Conservation (phyloP, 53 echinoderm and acorn worm species). For the Glandiceps talaboti region DNA sequence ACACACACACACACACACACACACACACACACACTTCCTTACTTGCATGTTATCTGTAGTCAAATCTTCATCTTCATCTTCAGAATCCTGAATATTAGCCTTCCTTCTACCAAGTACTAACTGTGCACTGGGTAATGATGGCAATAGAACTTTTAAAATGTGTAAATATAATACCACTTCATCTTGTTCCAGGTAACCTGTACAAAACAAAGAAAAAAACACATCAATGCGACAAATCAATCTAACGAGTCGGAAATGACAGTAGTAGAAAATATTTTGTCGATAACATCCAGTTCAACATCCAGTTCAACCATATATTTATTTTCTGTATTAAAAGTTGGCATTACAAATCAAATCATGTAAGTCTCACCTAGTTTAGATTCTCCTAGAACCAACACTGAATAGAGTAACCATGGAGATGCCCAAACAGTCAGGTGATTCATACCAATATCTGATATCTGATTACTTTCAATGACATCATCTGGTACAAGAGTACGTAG, state of each 20-base stretch:
- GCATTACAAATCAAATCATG: too few relatives aligned
- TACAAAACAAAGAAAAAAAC: conserved; percentile 1
- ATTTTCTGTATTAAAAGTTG: too few relatives aligned
- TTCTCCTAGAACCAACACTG: conserved; percentile 55
- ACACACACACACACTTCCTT: too few relatives aligned
- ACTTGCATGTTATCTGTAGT: not conserved
- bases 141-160: conserved; percentile 63
- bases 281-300: too few relatives aligned
- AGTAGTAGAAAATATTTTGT: too few relatives aligned
- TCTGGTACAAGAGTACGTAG: conserved; percentile 47
- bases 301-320: too few relatives aligned
- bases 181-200: conserved; percentile 51
- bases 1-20: not conserved
- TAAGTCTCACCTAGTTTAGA: conserved; percentile 55
- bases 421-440: conserved; percentile 10
- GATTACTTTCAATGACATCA: conserved; percentile 5
- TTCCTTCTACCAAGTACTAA: conserved; percentile 8
- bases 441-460: not conserved
- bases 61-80: conserved; percentile 43
- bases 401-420: conserved; percentile 89
- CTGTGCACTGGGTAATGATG: conserved; percentile 50
- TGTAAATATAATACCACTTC: conserved; percentile 57
- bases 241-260: too few relatives aligned
- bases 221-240: too few relatives aligned
- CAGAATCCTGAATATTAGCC: conserved; percentile 37